Base-by-base conservation (phyloP, 92 coral and sea anemone genomes). In the Paramuricea clavata region DNA sequence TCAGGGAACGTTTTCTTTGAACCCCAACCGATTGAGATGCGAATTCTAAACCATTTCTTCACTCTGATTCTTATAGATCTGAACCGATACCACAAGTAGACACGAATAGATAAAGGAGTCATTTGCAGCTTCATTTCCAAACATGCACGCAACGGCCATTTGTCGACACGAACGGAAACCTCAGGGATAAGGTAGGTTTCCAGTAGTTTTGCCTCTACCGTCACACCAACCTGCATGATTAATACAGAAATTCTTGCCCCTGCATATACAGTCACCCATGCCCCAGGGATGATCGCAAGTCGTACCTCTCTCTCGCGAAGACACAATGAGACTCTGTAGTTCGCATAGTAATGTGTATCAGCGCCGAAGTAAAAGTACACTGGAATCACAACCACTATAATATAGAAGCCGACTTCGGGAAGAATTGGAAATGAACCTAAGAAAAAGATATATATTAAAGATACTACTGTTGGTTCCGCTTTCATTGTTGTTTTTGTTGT, bases 101-200 rank as follows among this genome's bases (percentile, higher is more conserved):
- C 98, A 32, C 98, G 93, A 44, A 96, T 96, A 12, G 88, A 80
- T 31, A 96, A 90, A 2, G 99, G 99, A 6, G 97, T 95, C 96
- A 96, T 85, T 42, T 94, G 92, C 85, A 96, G 39, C 49, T 88
- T 93, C 2, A 96, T 94, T 80, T 91, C 98, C 41, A 96, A 82
- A 57, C 99, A 96, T 26, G 99, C 99, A 39, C 83, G 81, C 15
- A 96, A 88, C 23, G 99, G 99, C 99, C 99, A 96, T 32, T 92
- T 95, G 49, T 94, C 89, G 17, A 94, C 87, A 64, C 91, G 89
- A 12, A 92, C 97, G 22, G 91, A 79, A 26, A 96, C 83, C 21
- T 93, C 98, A 15, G 99, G 99, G 25, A 96, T 86, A 27, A 96
- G 85, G 74, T 89, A 88, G 12, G 97, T 92, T 80, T 96, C 97